phyloP scores from a whole-genome alignment of 1,140 invertebrate genomes.

The Drosophila novamexicana region DNA sequence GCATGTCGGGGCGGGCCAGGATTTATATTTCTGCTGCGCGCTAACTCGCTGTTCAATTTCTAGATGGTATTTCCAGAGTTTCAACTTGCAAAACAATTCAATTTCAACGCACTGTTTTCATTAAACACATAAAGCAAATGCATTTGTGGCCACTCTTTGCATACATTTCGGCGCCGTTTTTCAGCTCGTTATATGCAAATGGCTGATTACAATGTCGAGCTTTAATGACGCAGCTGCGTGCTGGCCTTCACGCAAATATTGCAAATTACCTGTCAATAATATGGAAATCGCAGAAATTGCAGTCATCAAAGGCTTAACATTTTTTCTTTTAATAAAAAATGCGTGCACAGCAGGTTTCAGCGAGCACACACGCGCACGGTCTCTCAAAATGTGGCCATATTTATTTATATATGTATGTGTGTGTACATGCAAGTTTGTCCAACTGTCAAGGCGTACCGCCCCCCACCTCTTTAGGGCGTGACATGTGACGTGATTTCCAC shows the following conservation, averaged over 20 bases:
- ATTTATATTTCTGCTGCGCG: background rate
- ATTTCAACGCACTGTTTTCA: background rate
- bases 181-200: constrained; percentile 41
- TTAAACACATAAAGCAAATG: constrained; percentile 2
- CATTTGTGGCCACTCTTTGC: constrained; percentile 11
- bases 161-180: constrained; percentile 24
- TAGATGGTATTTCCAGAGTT: background rate
- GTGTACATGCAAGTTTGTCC: constrained; percentile 27
- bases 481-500: constrained; percentile 52
- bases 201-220: constrained; percentile 29
- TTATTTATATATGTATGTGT: constrained; percentile 17
- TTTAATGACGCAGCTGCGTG: constrained; percentile 26
- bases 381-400: constrained; percentile 7
- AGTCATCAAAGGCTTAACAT: constrained; percentile 45
- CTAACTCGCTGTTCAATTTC: constrained; percentile 8
- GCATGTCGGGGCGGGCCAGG: constrained; percentile 9
- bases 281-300: constrained; percentile 54
- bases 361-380: background rate
- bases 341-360: background rate
- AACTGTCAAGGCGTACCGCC: constrained; percentile 36
- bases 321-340: constrained; percentile 28
- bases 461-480: constrained; percentile 8
- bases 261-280: constrained; percentile 59
- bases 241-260: constrained; percentile 50
- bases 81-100: background rate